Base-by-base conservation (phyloP, 2,797 vertebrate genomes). In the Cirrhinus mrigala region DNA sequence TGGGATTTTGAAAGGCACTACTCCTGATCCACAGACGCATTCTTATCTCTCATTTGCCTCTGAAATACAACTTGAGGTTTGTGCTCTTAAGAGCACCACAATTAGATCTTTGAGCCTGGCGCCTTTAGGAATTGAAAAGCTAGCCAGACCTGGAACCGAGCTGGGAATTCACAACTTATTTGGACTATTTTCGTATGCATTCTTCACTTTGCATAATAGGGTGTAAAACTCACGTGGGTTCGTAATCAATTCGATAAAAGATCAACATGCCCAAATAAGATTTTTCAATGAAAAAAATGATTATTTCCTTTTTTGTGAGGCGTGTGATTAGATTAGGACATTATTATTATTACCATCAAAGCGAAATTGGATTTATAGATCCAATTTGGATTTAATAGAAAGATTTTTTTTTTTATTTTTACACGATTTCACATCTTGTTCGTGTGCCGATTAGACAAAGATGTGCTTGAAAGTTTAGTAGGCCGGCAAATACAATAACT, bases 1-100 rank as follows among this genome's bases (percentile, higher is more conserved):
- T 95, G 94, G 93, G 95, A 96, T 95, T 92, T 92, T 95, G 94
- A 95, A 95, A 95, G 93, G 92, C 94, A 95, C 93, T 94, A 94
- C 94, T 94, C 92, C 90, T 93, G 93, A 95, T 95, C 95, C 92
- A 76, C 92, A 90, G 94, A 93, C 94, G 93, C 92, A 90, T 90
- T 93, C 94, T 96, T 96, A 95, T 96, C 94, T 94, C 91, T 79
- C 68, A 68, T 86, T 88, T 92, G 78, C 94, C 92, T 94, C 93
- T 93, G 93, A 94, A 95, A 95, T 94, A 94, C 94, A 89, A 89
- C 92, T 93, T 91, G 93, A 92, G 94, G 94, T 95, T 94, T 94
- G 91, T 92, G 93, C 93, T 91, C 92, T 93, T 92, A 93, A 94
- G 92, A 92, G 87, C 89, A 88, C 64, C 90, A 90, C 91, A 90